A percentile compares a stretch with the other conserved stretches of the same genome.
These are phyloP conservation scores for Mechanitis mazaeus DNA, from an alignment of 2,888 invertebrate genomes.

Conservation along the genomic window DNA sequence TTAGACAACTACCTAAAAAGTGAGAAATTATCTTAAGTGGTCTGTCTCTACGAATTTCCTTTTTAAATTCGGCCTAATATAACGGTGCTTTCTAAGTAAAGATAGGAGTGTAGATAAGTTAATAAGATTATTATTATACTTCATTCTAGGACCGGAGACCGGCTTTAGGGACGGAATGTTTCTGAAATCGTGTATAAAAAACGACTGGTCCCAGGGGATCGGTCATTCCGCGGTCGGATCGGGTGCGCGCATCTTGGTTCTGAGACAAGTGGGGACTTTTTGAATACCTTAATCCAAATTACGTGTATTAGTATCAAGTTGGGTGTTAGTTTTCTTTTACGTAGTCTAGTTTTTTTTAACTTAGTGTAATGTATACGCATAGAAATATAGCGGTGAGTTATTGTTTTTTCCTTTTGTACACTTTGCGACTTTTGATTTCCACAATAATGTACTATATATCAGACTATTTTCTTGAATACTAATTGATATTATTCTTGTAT, in stretches of 20 bases:
- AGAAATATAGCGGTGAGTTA: conserved; percentile 29
- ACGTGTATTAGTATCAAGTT: conserved; percentile 28
- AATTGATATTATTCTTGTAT: not conserved
- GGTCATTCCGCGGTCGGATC: conserved; percentile 67
- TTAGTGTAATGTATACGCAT: conserved; percentile 30
- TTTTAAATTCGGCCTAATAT: conserved; percentile 65
- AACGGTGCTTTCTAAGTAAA: conserved; percentile 74
- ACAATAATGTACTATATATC: not conserved
- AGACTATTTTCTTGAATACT: conserved; percentile 4
- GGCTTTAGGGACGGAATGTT: conserved; percentile 72
- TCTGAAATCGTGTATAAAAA: conserved; percentile 74
- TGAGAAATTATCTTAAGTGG: conserved; percentile 74
- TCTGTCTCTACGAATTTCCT: conserved; percentile 57
- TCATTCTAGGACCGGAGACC: conserved; percentile 65
- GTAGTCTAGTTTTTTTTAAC: conserved; percentile 10
- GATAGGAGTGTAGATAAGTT: conserved; percentile 74
- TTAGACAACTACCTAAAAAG: conserved; percentile 56
- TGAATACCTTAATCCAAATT: conserved; percentile 11
- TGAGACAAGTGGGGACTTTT: conserved; percentile 24
- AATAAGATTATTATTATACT: conserved; percentile 75
- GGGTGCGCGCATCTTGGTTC: conserved; percentile 66
- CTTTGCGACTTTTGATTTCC: conserved; percentile 12
- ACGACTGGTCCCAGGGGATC: conserved; percentile 65
- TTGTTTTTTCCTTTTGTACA: conserved; percentile 8
- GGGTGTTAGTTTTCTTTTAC: conserved; percentile 10